Evolutionary conservation across 2,888 invertebrate species (phyloP), one percentile per base, ranked within the genome.

Genomic region (Lepidonotus clava): DNA sequence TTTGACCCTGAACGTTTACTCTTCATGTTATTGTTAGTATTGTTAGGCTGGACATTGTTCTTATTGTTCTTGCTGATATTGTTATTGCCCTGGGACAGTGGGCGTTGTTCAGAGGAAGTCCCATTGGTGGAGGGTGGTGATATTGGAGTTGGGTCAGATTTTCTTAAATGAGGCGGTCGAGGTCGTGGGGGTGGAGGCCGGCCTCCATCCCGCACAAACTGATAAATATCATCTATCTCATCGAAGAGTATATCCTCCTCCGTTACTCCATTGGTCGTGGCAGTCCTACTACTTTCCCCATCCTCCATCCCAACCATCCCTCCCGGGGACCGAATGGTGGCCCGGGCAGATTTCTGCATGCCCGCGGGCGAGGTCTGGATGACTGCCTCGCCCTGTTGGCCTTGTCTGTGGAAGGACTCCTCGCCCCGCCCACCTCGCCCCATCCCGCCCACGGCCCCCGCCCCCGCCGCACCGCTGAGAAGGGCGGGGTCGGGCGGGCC

Each of bases 221-320:
- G 98, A 93, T 98, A 98, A 90, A 98, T 98, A 94, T 98, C 98
- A 95, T 98, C 98, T 91, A 98, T 98, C 95, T 98, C 98, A 91
- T 98, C 98, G 88, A 92, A 91, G 21, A 93, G 89, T 32, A 92
- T 89, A 94, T 98, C 98, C 92, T 98, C 98, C 93, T 97, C 97
- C 28, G 93, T 91, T 61, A 89, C 46, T 34, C 40, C 51, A 11
- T 71, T 76, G 14, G 21, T 46, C n/a, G 28, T 51, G 0, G 40
- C n/a, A 1, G 32, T 21, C 28, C 24, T 51, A 5, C 28, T 84
- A n/a, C 76, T 56, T 34, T 40, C 53, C 40, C 61, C 24, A n/a
- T 24, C 34, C 11, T 51, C n/a, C n/a, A n/a, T n/a, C n/a, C n/a
- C n/a, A n/a, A n/a, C n/a, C n/a, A 71, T n/a, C 41, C 40, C 67